Percentiles rank a stretch among this genome's conserved stretches.
Evolutionary conservation across 2,797 vertebrate genomes (phyloP).

Genomic region (Melopsittacus undulatus): DNA sequence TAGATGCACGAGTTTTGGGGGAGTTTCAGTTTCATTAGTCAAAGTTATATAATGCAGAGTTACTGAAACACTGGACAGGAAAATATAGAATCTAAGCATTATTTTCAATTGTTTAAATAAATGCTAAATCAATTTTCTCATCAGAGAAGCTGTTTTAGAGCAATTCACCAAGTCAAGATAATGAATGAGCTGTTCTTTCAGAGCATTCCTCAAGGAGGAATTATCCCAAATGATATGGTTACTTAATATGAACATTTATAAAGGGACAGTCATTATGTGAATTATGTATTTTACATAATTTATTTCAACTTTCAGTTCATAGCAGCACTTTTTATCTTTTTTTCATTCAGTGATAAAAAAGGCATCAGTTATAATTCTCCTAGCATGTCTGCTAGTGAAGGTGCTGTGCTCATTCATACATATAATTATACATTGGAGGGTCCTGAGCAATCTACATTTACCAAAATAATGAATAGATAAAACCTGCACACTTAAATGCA

Average conservation of each 20-base stretch:
- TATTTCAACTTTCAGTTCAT: conserved; percentile 57
- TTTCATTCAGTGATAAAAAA: conserved; percentile 54
- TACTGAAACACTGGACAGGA: background rate
- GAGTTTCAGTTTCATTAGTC: background rate
- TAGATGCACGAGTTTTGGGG: background rate
- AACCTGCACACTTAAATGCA: background rate
- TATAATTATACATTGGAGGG: conserved; percentile 33
- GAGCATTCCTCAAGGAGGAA: conserved; percentile 49
- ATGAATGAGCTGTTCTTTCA: conserved; percentile 60
- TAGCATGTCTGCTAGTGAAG: conserved; percentile 40
- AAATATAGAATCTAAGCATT: conserved; percentile 24
- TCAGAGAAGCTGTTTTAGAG: conserved; percentile 43
- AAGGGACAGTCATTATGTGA: conserved; percentile 60
- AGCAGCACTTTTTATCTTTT: conserved; percentile 54
- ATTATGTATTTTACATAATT: conserved; percentile 67
- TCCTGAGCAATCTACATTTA: conserved; percentile 26
- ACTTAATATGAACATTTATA: conserved; percentile 60
- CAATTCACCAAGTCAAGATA: conserved; percentile 63
- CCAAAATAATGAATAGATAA: conserved; percentile 33
- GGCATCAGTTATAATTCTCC: conserved; percentile 49
- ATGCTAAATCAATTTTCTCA: conserved; percentile 56
- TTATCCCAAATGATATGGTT: conserved; percentile 68
- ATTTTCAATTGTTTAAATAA: conserved; percentile 52
- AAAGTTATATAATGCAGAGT: background rate
- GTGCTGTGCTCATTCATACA: conserved; percentile 49